Conservation (phyloP, 2,797 vertebrate genomes). For the Phylloscopus collybita region DNA sequence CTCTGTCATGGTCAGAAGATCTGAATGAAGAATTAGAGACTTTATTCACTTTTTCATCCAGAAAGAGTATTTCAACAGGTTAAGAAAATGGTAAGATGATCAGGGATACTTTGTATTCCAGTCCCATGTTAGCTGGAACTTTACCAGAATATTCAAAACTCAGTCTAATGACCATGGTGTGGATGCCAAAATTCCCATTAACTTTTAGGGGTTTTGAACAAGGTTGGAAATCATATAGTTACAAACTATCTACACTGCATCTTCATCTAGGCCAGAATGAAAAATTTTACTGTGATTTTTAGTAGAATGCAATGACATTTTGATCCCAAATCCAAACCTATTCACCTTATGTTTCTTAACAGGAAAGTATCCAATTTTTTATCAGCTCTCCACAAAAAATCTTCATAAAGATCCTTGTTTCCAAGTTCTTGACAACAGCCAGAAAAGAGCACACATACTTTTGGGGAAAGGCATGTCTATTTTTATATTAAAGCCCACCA, state of each 20-base stretch:
- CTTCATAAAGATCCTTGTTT: not conserved
- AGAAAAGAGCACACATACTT: not conserved
- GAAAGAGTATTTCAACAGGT: not conserved
- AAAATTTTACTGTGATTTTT: not conserved
- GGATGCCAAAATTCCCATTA: not conserved
- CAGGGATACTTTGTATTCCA: not conserved
- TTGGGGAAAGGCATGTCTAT: not conserved
- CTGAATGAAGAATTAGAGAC: not conserved
- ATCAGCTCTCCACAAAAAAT: not conserved
- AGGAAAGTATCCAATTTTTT: not conserved
- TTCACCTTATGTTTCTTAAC: not conserved
- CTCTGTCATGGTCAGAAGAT: not conserved
- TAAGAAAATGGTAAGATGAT: not conserved
- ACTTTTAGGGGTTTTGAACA: not conserved
- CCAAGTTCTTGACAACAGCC: not conserved
- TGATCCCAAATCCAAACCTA: not conserved
- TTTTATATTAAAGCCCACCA: not conserved
- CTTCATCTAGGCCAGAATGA: not conserved
- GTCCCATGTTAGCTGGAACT: not conserved
- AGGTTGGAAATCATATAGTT: not conserved
- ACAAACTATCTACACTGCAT: accelerated
- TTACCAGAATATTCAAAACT: not conserved
- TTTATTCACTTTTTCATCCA: not conserved
- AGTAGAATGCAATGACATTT: not conserved
- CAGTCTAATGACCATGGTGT: accelerated